Base-by-base conservation (phyloP, 64 coral and sea anemone species). In the Montipora cactus region DNA sequence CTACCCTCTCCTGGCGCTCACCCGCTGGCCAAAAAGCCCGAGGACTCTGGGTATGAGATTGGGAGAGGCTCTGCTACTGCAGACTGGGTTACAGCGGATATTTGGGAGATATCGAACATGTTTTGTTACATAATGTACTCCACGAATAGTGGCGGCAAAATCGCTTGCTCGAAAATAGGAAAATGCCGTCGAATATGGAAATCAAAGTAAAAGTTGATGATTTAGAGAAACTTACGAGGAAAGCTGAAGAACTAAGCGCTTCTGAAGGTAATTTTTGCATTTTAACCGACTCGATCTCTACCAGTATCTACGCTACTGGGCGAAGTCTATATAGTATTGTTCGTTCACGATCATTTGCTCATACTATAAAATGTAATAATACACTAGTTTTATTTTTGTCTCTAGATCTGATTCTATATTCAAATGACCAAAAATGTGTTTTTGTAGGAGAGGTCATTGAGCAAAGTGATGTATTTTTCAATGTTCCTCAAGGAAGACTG, bases 401-500 rank as follows among this genome's bases (percentile, higher is more conserved):
- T 57, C 6, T 8, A 11, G 11, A 64, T 64, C 61, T 4, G 11
- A 14, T 55, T 10, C 4, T 18, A 76, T 20, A 16, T 61, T 8
- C 12, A 2, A 25, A 66, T 23, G 49, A 21, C 52, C 18, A 11
- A 5, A 84, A 67, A 7, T 11, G 4, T 47, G 59, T 13, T 20
- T 13, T 79, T 49, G 13, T 70, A 97, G 95, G 95, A 8, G 88
- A 74, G 19, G 3, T 97, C 1, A 94, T 97, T 67, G 88, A 97
- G 58, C 95, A 97, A 59, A 79, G 90, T 74, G 95, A 97, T 52
- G 81, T 89, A 67, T 97, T 97, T 91, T 97, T 94, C 57, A 94
- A 91, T 45, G 76, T 91, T 9, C 92, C 88, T 44, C 91, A 97
- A 79, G 95, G 95, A 45, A 75, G 95, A 59, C 83, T 97, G 13